A percentile compares a stretch with the other conserved stretches of the same genome.
Conservation (phyloP, 1,140 invertebrate species). For the Cephus cinctus region DNA sequence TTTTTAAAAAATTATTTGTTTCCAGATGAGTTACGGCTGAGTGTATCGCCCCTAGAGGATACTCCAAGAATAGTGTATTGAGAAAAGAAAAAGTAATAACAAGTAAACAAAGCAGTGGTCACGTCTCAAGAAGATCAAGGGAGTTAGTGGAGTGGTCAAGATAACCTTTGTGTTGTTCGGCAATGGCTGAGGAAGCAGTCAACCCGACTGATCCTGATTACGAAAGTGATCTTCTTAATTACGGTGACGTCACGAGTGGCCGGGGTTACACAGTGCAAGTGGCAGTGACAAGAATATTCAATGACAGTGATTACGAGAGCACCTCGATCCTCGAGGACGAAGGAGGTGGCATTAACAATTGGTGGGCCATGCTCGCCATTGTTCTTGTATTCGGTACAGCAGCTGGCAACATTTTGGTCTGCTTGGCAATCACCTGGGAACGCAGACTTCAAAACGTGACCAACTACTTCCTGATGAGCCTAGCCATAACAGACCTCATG, state of each 20-base stretch:
- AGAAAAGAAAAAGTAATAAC: too few relatives aligned
- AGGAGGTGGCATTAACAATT: constrained; percentile 58
- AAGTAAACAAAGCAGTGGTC: neutral
- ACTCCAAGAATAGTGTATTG: neutral
- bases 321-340: constrained; percentile 15
- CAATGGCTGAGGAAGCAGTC: too few relatives aligned
- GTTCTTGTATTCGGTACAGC: constrained; percentile 84
- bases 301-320: constrained; percentile 34
- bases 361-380: constrained; percentile 75
- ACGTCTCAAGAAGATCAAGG: too few relatives aligned
- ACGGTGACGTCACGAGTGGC: constrained; percentile 18
- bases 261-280: constrained; percentile 29
- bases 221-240: constrained; percentile 8
- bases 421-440: constrained; percentile 87
- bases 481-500: constrained; percentile 93
- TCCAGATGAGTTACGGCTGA: constrained; percentile 14
- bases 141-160: too few relatives aligned
- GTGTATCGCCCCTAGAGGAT: constrained; percentile 2
- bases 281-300: constrained; percentile 33
- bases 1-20: too few relatives aligned
- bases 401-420: constrained; percentile 91
- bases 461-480: constrained; percentile 94
- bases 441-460: constrained; percentile 90
- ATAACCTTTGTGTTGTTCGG: neutral
- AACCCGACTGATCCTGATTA: constrained; percentile 5